Percentiles rank a stretch among this genome's conserved stretches.
These are phyloP conservation scores for Cremastinae sp. DNA, from an alignment of 2,888 invertebrate species.

Conservation along the genomic window DNA sequence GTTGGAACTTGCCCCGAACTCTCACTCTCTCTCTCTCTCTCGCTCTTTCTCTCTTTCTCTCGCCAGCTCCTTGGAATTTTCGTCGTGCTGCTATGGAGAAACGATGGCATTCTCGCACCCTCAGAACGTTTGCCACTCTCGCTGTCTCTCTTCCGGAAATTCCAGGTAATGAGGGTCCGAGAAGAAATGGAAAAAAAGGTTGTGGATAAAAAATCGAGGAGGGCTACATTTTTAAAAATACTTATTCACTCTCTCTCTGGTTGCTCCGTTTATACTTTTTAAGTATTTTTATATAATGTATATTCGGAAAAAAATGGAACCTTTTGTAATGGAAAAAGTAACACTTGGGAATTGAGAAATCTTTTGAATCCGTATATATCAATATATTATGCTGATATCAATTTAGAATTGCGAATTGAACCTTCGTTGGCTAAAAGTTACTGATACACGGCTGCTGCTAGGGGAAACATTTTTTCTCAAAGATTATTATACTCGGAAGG, in stretches of 20 bases:
- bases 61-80: conserved; percentile 9
- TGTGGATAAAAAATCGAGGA: neutral
- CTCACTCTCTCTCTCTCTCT: conserved; percentile 28
- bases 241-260: too few species aligned
- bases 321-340: too few species aligned
- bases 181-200: neutral
- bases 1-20: conserved; percentile 19
- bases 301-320: too few species aligned
- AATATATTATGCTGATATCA: too few species aligned
- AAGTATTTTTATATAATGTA: too few species aligned
- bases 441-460: conserved; percentile 33
- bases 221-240: too few species aligned
- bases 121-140: conserved; percentile 24
- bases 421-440: neutral
- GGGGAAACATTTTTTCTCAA: conserved; percentile 26
- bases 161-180: conserved; percentile 13
- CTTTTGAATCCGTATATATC: too few species aligned
- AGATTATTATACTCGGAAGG: conserved; percentile 15
- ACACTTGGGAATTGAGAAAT: too few species aligned
- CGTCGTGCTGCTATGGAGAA: conserved; percentile 7
- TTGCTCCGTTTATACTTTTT: too few species aligned
- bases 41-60: conserved; percentile 1
- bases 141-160: neutral
- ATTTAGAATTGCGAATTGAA: too few species aligned
- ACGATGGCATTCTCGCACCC: conserved; percentile 47